Conservation (phyloP, 2,888 invertebrate species). For the Drosophila histrio region DNA sequence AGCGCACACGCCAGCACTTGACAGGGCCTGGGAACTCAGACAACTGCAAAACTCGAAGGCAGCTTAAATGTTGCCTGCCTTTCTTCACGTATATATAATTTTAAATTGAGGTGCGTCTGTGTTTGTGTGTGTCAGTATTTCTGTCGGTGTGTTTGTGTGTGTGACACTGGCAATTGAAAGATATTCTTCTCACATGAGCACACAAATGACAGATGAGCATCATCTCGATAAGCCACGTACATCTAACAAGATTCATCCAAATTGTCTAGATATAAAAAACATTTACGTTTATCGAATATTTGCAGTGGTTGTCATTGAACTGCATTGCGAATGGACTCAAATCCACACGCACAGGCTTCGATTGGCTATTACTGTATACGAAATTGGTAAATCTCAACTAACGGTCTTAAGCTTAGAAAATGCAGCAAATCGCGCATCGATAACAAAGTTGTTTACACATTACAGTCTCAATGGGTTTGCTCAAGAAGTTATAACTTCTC, state of each 20-base stretch:
- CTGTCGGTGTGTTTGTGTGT: constrained; percentile 8
- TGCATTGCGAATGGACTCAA: constrained; percentile 16
- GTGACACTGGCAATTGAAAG: constrained; percentile 66
- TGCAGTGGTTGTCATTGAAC: constrained; percentile 19
- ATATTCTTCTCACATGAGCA: constrained; percentile 57
- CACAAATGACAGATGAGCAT: constrained; percentile 57
- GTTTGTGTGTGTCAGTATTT: constrained; percentile 3
- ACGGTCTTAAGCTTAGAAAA: background rate
- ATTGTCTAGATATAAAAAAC: constrained; percentile 20
- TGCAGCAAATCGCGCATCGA: background rate
- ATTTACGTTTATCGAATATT: constrained; percentile 24
- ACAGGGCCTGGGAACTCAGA: constrained; percentile 45
- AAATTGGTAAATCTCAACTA: background rate
- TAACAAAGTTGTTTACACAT: background rate
- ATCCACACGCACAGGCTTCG: background rate
- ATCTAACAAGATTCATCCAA: constrained; percentile 28
- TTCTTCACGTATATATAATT: constrained; percentile 29
- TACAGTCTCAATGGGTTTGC: background rate
- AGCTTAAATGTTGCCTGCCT: constrained; percentile 47
- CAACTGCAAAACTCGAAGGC: constrained; percentile 44
- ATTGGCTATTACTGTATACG: constrained; percentile 9
- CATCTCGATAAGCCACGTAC: constrained; percentile 42
- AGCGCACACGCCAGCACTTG: constrained; percentile 56
- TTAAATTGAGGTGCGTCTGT: constrained; percentile 55
- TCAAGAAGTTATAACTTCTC: too few species aligned